phyloP scores from a whole-genome alignment of 2,888 invertebrate species.

The Didymodactylos carnosus region DNA sequence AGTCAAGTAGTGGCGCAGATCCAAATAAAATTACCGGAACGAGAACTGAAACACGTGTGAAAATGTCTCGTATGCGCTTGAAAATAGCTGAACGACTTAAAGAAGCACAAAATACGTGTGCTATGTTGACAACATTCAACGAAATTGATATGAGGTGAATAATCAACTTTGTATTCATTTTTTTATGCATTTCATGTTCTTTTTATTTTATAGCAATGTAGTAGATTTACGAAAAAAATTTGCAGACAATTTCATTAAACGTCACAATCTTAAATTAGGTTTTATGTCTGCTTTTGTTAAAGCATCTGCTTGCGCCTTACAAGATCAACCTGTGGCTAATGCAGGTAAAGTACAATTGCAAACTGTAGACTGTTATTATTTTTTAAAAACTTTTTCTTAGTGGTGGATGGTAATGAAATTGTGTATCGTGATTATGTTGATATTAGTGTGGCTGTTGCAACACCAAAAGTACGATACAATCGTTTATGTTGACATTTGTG shows the following conservation, averaged over 20 bases:
- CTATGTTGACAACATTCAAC: constrained; percentile 97
- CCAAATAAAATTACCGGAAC: constrained; percentile 29
- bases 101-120: constrained; percentile 91
- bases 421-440: constrained; percentile 86
- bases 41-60: constrained; percentile 63
- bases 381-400: constrained; percentile 31
- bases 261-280: constrained; percentile 77
- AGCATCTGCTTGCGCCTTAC: constrained; percentile 74
- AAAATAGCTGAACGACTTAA: constrained; percentile 86
- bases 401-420: constrained; percentile 70
- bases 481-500: too few species aligned
- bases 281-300: constrained; percentile 98
- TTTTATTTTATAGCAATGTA: constrained; percentile 49
- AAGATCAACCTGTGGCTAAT: constrained; percentile 85
- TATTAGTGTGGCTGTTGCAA: constrained; percentile 85
- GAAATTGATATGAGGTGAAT: constrained; percentile 86
- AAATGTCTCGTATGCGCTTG: constrained; percentile 91
- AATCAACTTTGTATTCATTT: neutral
- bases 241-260: constrained; percentile 75
- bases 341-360: constrained; percentile 40
- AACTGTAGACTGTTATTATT: too few species aligned
- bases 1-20: constrained; percentile 49
- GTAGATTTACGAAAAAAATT: constrained; percentile 77
- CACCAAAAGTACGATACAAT: constrained; percentile 79
- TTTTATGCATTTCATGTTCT: neutral